Evolutionary conservation across 2,113 vertebrate genomes (phyloP), one percentile per base, ranked within the genome.

Genomic region (Corvus cornix): DNA sequence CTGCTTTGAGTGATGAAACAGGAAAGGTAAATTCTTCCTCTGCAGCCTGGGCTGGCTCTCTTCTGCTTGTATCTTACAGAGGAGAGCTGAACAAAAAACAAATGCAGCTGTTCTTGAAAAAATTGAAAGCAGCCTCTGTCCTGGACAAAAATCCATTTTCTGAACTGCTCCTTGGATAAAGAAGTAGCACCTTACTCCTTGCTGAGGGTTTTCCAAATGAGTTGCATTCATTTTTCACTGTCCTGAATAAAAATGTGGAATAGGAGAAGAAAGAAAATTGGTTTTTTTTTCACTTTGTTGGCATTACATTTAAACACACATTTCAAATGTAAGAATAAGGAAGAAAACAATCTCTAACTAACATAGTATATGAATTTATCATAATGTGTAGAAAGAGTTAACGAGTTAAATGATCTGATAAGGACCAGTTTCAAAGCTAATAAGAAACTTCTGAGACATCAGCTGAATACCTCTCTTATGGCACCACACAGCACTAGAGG

Each of bases 361-460:
- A 37, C 9, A 41, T 1, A 39, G 48, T 35, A 14, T 11, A 58
- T 49, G 3, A 63, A 52, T 48, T 72, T 55, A 63, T 63, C 23
- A 23, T 55, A 76, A 69, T 33, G 59, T 35, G 17, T 23, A 53
- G 24, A 75, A 30, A 77, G 24, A 41, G 31, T 74, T 92, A 89
- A 87, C 20, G 52, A 63, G 21, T 63, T 75, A 62, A 85, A 33
- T 10, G 19, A 72, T 55, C 44, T 72, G 33, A 88, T 55, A 94
- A 90, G 49, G 55, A 93, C 93, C 82, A 70, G 86, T 77, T 95
- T 64, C 74, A 41, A 83, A 69, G 62, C 64, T 85, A 84, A 53
- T 72, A 66, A 81, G 31, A 84, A 95, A 43, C 56, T 94, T 68
- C 55, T 16, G 17, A 91, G 72, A 79, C 35, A 74, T 73, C 69